Evolutionary conservation across 2,113 vertebrate genomes (phyloP).

Genomic region (Corythoichthys intestinalis): DNA sequence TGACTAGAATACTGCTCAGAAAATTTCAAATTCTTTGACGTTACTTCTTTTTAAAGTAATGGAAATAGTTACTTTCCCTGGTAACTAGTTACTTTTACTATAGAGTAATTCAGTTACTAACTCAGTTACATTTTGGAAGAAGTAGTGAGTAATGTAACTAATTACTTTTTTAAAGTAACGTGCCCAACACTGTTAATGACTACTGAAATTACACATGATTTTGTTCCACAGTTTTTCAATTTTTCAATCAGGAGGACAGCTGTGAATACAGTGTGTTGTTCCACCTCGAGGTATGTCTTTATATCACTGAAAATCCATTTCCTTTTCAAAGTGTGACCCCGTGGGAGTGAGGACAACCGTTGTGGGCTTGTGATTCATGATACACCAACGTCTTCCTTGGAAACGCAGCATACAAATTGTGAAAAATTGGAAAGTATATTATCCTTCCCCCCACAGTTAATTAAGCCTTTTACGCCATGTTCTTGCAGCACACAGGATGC

Average conservation of each 20-base stretch:
- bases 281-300: conserved; percentile 43
- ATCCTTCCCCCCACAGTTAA: conserved; percentile 17
- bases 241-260: no score
- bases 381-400: conserved; percentile 34
- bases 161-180: no score
- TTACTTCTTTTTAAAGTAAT: no score
- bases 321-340: conserved; percentile 38
- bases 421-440: neutral
- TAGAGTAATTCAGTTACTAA: no score
- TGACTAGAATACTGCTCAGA: no score
- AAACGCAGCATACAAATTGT: conserved; percentile 57
- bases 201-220: neutral
- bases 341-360: conserved; percentile 37
- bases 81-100: no score
- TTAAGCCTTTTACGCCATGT: conserved; percentile 20
- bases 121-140: no score
- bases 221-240: neutral
- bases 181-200: neutral
- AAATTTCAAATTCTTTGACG: no score
- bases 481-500: conserved; percentile 8
- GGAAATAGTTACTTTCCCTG: no score
- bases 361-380: conserved; percentile 61
- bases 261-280: conserved; percentile 16
- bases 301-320: conserved; percentile 46
- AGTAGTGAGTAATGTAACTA: no score